Evolutionary conservation across 2,888 invertebrate genomes (phyloP), one percentile per base, ranked within the genome.

Genomic region (Apotomis capreana): DNA sequence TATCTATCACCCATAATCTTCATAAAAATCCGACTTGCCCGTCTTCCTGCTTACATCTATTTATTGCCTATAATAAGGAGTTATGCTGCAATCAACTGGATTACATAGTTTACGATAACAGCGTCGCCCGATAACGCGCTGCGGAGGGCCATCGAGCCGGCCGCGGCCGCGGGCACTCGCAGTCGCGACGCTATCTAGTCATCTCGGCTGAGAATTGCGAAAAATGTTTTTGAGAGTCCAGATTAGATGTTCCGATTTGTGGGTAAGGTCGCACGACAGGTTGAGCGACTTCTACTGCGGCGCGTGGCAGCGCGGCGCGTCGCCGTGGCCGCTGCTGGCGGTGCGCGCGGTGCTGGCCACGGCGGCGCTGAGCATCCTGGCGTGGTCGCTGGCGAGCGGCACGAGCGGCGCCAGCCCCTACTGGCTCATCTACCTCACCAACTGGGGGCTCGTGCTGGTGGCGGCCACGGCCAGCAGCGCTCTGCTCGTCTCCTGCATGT

Each of bases 351-450:
- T 71, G 40, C 75, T 76, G 64, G 68, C 75, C 2, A 37, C 46
- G 4, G 15, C 54, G 3, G 26, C 69, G 6, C 26, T 65, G 44
- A 71, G 49, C 8, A 59, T 74, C 15, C 68, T 74, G 57, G 62
- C 26, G 52, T 76, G 75, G 76, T 74, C 76, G 15, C 51, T 76
- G 57, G 52, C 46, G 12, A 40, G 40, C 6, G 64, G 65, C 36
- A 63, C 52, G 40, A 13, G 44, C 40, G 40, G 51, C 10, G 46
- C 37, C 13, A 15, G 63, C 15, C 68, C 65, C 5, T 67, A 52
- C 46, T 76, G 75, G 76, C 72, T 75, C 40, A 74, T 78, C 15
- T 78, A 75, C 65, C 73, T 78, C 40, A 78, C 78, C 54, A 77
- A 78, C 62, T 78, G 78, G 78, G 78, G 78, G 5, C 59, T 78